phyloP scores from a whole-genome alignment of 2,888 invertebrate species.

The Meiosimyza platycephala region DNA sequence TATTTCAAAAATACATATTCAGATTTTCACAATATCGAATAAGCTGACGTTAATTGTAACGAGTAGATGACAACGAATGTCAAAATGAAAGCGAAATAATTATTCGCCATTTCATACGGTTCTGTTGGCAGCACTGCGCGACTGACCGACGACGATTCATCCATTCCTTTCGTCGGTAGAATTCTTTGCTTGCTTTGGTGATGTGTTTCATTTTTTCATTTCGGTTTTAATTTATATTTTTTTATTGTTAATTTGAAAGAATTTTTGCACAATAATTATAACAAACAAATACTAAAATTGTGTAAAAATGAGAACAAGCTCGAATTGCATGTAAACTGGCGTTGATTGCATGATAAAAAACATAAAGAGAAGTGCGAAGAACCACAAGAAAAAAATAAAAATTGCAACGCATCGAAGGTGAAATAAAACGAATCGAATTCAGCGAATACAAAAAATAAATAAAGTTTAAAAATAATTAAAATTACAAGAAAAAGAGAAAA shows the following conservation, averaged over 20 bases:
- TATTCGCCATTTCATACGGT: no score
- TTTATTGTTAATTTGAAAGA: slow-evolving; percentile 36
- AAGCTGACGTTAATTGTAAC: no score
- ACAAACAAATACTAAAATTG: neutral
- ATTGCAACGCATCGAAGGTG: neutral
- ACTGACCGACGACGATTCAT: neutral
- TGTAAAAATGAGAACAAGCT: neutral
- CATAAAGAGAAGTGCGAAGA: neutral
- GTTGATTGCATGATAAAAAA: neutral
- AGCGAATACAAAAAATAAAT: neutral
- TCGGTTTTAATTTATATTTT: slow-evolving; percentile 42
- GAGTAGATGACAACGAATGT: neutral
- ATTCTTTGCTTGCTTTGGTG: slow-evolving; percentile 37
- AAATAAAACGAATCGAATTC: no score
- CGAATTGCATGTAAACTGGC: neutral
- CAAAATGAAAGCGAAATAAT: neutral
- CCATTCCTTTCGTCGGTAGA: slow-evolving; percentile 16
- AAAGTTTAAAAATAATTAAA: slow-evolving; percentile 11
- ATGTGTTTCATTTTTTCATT: slow-evolving; percentile 46
- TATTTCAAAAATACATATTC: no score
- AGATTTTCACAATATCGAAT: no score
- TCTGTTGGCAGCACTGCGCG: slow-evolving; percentile 23
- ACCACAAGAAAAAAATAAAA: neutral
- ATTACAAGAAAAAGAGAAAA: neutral
- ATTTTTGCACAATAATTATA: slow-evolving; percentile 12